A percentile compares a stretch with the other conserved stretches of the same genome.
phyloP scores from a whole-genome alignment of 2,113 vertebrate genomes.

The Bucco capensis region DNA sequence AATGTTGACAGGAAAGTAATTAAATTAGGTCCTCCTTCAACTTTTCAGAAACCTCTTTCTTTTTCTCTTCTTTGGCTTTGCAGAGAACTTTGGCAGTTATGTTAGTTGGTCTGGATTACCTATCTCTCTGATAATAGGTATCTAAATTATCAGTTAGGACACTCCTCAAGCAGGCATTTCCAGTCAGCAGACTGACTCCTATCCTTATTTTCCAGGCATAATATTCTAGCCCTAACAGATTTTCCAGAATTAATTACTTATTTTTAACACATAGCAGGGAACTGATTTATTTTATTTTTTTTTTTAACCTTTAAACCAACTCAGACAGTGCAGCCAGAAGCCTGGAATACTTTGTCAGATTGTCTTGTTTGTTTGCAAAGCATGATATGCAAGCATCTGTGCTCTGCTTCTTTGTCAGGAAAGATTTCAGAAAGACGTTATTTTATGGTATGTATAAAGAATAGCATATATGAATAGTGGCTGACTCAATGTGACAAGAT shows the following conservation, averaged over 20 bases:
- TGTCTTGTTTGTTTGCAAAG: conserved; percentile 10
- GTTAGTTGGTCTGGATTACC: neutral
- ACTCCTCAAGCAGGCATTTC: neutral
- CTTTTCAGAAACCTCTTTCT: neutral
- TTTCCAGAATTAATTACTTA: neutral
- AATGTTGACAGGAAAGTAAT: neutral
- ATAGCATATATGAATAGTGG: neutral
- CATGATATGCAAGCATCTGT: neutral
- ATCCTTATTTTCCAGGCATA: neutral
- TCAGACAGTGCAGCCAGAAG: neutral
- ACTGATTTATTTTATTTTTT: too few species aligned
- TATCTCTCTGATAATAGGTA: neutral
- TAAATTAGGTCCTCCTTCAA: neutral
- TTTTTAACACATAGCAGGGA: neutral
- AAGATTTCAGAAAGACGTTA: neutral
- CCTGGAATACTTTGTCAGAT: neutral
- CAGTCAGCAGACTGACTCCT: neutral
- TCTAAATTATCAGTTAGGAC: neutral
- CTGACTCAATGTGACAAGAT: neutral
- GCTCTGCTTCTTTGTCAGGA: neutral
- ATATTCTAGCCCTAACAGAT: neutral
- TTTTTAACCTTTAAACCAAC: conserved; percentile 7
- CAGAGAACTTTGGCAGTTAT: neutral
- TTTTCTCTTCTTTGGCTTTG: neutral
- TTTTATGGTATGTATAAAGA: neutral